Evolutionary conservation across 2,888 invertebrate species (phyloP).

Genomic region (Beris morrisii): DNA sequence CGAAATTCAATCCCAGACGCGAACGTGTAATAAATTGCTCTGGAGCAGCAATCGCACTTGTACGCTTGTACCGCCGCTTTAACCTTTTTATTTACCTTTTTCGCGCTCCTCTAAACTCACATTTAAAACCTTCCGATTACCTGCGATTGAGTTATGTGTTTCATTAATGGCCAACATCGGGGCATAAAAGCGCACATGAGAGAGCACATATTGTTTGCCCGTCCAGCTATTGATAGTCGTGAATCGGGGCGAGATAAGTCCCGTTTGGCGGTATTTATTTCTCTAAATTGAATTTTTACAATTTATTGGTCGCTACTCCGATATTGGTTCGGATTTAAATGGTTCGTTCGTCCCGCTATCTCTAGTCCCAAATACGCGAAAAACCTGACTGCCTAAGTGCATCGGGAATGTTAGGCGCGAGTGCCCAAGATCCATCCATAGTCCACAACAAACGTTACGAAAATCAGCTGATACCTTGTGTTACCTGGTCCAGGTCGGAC

Average conservation of each 20-base stretch:
- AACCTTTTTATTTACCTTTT: conserved; percentile 32
- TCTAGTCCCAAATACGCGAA: conserved; percentile 25
- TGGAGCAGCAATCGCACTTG: conserved; percentile 37
- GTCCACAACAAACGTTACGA: too few relatives aligned
- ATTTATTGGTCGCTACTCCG: conserved; percentile 34
- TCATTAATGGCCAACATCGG: conserved; percentile 40
- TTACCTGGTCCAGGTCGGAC: too few relatives aligned
- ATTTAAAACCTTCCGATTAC: conserved; percentile 38
- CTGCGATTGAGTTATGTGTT: conserved; percentile 41
- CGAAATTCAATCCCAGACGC: conserved; percentile 39
- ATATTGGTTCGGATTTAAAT: conserved; percentile 14
- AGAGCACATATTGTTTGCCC: conserved; percentile 35
- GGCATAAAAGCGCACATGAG: conserved; percentile 28
- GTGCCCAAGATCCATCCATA: too few relatives aligned
- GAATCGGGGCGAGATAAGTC: conserved; percentile 37
- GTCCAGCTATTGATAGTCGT: conserved; percentile 36
- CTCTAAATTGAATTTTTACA: conserved; percentile 40
- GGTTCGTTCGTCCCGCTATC: conserved; percentile 12
- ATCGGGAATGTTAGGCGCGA: conserved; percentile 13
- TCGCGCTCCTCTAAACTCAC: conserved; percentile 33
- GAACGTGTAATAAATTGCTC: conserved; percentile 39
- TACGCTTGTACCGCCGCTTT: conserved; percentile 22
- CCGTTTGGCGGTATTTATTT: conserved; percentile 39
- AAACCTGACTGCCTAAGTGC: conserved; percentile 27
- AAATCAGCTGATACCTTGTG: too few relatives aligned